Evolutionary conservation across 2,888 invertebrate species (phyloP), one percentile per base, ranked within the genome.

Genomic region (Oxycera nigricornis): DNA sequence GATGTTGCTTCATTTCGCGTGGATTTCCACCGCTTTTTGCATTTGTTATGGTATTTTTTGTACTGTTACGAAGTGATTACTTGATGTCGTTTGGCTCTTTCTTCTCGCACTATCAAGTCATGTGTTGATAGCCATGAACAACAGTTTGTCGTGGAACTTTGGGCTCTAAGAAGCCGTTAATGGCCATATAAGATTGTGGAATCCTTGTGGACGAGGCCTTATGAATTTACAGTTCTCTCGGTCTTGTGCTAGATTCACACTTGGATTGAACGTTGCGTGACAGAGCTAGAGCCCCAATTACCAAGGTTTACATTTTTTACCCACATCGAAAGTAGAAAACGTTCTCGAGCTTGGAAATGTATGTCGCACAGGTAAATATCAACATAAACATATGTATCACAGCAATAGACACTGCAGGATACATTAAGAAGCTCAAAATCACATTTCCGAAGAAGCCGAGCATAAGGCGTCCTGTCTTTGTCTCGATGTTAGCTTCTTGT

Each of bases 121-220:
- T 74, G 74, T 76, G 76, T 76, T 76, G 74, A 76, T 73, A 76
- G 74, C 74, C 76, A 76, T 76, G 74, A 76, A 74, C 76, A 76
- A 74, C 57, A 50, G 52, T 65, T 73, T 61, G 41, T 70, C 30
- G 50, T 50, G 30, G 52, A 39, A 28, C 24, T 30, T 57, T 73
- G 39, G 61, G 26, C 31, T 35, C 30, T 22, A 35, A 30, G 31
- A 55, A 70, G 31, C 55, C 65, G 22, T 70, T 30, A 55, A 55
- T 39, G 46, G 46, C 68, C 68, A 30, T 17, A 28, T 17, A 68
- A 52, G n/a, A 4, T 39, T 30, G 30, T 11, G 17, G 28, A 22
- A 70, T 52, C 31, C 68, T 70, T 55, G 55, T 50, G 68, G 68
- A 70, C 11, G 24, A 9, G 11, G 20, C 17, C 41, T 41, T 61